Conservation (phyloP, 2,113 vertebrate genomes). For the Mellivora capensis region DNA sequence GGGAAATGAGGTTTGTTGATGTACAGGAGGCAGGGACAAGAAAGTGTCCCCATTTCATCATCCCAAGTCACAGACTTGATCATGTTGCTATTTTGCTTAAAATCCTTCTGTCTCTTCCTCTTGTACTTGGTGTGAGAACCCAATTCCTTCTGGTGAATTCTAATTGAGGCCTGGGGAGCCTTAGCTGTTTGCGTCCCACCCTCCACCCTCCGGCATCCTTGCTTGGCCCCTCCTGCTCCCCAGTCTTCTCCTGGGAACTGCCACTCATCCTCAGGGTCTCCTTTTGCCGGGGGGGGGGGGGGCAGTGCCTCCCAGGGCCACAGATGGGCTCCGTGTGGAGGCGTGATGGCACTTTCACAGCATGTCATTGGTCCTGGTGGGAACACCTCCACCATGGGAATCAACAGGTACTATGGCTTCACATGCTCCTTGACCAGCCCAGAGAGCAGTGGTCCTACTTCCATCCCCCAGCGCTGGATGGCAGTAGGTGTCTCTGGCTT, state of each 20-base stretch:
- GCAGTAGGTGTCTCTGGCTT: neutral
- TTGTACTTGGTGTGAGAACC: rapidly evolving
- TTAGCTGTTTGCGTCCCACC: rapidly evolving
- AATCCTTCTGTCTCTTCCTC: neutral
- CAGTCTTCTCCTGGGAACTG: neutral
- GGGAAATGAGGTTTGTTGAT: neutral
- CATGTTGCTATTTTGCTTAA: neutral
- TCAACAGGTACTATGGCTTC: neutral
- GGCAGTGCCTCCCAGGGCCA: neutral
- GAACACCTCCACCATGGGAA: neutral
- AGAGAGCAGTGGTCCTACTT: neutral
- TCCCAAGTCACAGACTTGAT: neutral
- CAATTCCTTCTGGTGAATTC: no score
- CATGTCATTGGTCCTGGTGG: rapidly evolving
- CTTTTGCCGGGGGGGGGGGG: rapidly evolving
- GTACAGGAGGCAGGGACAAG: neutral
- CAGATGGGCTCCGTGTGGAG: rapidly evolving
- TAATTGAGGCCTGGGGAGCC: rapidly evolving
- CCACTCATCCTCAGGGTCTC: neutral
- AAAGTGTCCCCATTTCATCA: neutral
- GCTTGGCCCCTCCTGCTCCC: rapidly evolving
- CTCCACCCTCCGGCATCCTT: rapidly evolving
- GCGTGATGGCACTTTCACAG: rapidly evolving
- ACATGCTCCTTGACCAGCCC: rapidly evolving
- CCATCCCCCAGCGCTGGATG: neutral